Conservation (phyloP, 1,140 invertebrate species). For the Fopius arisanus region DNA sequence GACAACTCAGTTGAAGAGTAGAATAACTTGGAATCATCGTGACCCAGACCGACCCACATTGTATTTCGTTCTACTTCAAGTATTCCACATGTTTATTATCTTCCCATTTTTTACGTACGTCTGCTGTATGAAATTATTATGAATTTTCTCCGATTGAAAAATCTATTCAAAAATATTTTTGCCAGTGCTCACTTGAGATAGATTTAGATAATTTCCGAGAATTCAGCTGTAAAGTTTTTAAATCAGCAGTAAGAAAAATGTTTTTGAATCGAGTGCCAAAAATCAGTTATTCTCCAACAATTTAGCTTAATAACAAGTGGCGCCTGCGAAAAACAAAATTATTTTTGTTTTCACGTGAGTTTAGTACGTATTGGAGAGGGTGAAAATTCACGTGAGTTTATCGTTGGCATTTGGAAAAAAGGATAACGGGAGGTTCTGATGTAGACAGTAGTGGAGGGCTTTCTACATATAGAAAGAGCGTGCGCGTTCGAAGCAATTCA, state of each 20-base stretch:
- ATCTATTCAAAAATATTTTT: too few species aligned
- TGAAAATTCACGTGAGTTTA: neutral
- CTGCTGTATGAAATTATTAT: too few species aligned
- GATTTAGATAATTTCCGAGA: too few species aligned
- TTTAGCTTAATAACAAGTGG: neutral
- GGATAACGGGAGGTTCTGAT: conserved; percentile 38
- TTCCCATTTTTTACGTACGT: too few species aligned
- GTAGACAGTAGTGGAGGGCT: conserved; percentile 40
- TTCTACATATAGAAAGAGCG: conserved; percentile 53
- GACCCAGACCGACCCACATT: conserved; percentile 26
- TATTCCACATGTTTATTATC: too few species aligned
- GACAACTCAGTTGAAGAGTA: too few species aligned
- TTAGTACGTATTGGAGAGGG: neutral
- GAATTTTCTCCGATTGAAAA: too few species aligned
- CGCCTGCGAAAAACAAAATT: neutral
- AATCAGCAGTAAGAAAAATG: too few species aligned
- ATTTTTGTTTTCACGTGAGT: neutral
- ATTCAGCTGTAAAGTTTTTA: too few species aligned
- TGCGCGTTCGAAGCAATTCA: conserved; percentile 44
- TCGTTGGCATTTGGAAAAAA: conserved; percentile 7
- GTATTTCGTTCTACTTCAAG: conserved; percentile 14
- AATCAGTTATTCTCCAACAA: neutral
- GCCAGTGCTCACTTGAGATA: too few species aligned
- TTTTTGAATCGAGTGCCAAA: too few species aligned
- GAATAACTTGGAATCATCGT: conserved; percentile 15